A percentile compares a stretch with the other conserved stretches of the same genome.
Conservation (phyloP, 2,797 vertebrate species). For the Jordanella pulchra region DNA sequence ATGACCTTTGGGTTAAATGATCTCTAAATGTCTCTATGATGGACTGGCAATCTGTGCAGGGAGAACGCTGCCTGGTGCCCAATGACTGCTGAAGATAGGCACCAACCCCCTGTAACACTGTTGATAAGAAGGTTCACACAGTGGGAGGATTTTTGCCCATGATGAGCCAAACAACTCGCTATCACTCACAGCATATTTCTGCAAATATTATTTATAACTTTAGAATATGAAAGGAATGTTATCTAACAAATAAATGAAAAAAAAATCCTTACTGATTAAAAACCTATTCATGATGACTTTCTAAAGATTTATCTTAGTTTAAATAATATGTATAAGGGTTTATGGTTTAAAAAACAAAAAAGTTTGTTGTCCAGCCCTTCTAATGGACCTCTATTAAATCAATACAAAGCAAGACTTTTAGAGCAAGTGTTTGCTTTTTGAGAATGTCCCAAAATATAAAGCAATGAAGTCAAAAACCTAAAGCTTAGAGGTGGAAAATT, state of each 20-base stretch:
- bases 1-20: too few species aligned
- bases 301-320: neutral
- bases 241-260: neutral
- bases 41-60: too few species aligned
- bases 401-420: neutral
- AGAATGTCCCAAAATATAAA: slow-evolving; percentile 30
- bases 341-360: neutral
- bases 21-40: too few species aligned
- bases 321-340: too few species aligned
- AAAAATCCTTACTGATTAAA: neutral
- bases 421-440: slow-evolving; percentile 29
- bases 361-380: neutral
- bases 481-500: slow-evolving; percentile 65
- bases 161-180: neutral
- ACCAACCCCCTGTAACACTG: too few species aligned
- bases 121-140: too few species aligned
- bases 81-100: too few species aligned
- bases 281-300: neutral
- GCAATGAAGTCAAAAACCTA: slow-evolving; percentile 20
- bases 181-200: neutral
- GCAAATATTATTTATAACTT: neutral
- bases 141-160: too few species aligned
- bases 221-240: neutral
- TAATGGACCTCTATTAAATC: neutral
- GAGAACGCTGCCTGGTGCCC: too few species aligned